Percentiles rank a stretch among this genome's conserved stretches.
These are phyloP conservation scores for Calonectris borealis DNA, from an alignment of 2,113 vertebrate species.

Conservation along the genomic window DNA sequence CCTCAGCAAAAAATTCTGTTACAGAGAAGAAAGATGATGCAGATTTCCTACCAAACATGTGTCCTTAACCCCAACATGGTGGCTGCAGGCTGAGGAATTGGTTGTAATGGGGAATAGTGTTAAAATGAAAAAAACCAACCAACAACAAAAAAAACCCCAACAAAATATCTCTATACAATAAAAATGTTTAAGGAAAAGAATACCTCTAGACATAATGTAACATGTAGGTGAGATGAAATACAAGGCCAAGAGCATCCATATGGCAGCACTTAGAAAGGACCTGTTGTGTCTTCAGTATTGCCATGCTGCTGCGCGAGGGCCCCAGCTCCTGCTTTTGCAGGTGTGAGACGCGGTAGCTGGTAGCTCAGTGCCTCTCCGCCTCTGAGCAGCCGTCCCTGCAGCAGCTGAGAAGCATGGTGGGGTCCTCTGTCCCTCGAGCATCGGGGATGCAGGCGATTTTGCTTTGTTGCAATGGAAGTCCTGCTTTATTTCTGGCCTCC, in stretches of 20 bases:
- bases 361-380: not conserved
- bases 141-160: not conserved
- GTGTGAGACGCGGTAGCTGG: not conserved
- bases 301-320: fast-evolving
- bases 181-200: not conserved
- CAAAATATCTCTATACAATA: not conserved
- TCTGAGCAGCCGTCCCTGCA: not conserved
- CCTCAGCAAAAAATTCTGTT: not conserved
- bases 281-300: not conserved
- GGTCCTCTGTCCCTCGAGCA: not conserved
- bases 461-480: not conserved
- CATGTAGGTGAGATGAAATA: not conserved
- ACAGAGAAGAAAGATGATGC: not conserved
- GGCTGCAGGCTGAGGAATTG: not conserved
- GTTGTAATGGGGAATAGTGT: not conserved
- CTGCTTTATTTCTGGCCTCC: not conserved
- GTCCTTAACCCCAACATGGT: fast-evolving
- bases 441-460: fast-evolving
- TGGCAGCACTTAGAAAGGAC: not conserved
- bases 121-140: not conserved
- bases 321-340: not conserved
- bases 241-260: not conserved
- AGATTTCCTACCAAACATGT: not conserved
- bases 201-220: not conserved
- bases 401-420: not conserved